A percentile compares a stretch with the other conserved stretches of the same genome.
Conservation (phyloP, 2,888 invertebrate genomes). For the Neocrepidodera transversa region DNA sequence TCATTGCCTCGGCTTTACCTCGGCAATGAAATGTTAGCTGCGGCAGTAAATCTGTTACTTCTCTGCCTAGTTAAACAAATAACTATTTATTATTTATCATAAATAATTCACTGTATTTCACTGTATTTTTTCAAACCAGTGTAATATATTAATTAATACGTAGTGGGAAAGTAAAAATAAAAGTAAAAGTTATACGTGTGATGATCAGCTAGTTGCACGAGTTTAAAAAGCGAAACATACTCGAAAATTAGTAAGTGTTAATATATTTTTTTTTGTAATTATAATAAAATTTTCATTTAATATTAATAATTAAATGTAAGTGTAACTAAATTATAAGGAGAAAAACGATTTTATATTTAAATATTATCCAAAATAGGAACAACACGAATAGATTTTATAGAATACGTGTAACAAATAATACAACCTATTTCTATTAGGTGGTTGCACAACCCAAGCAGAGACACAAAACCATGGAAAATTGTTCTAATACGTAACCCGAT, state of each 20-base stretch:
- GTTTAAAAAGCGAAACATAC: slow-evolving; percentile 7
- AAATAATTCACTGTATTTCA: too few species aligned
- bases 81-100: too few species aligned
- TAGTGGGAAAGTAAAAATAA: too few species aligned
- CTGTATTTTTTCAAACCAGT: too few species aligned
- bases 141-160: too few species aligned
- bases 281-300: not conserved
- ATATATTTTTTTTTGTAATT: not conserved
- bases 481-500: slow-evolving; percentile 14
- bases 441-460: not conserved
- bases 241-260: not conserved
- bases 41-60: too few species aligned
- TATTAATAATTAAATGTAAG: too few species aligned
- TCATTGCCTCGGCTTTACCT: too few species aligned
- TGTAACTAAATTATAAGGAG: too few species aligned
- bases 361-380: slow-evolving; percentile 1
- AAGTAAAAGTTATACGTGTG: slow-evolving; percentile 1
- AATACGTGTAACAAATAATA: not conserved
- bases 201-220: not conserved
- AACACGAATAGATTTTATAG: not conserved
- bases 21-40: too few species aligned
- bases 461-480: slow-evolving; percentile 20
- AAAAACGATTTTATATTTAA: too few species aligned
- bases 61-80: too few species aligned
- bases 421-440: not conserved